Evolutionary conservation across 1,140 invertebrate species (phyloP), one percentile per base, ranked within the genome.

Genomic region (Alviniconcha marisindica): DNA sequence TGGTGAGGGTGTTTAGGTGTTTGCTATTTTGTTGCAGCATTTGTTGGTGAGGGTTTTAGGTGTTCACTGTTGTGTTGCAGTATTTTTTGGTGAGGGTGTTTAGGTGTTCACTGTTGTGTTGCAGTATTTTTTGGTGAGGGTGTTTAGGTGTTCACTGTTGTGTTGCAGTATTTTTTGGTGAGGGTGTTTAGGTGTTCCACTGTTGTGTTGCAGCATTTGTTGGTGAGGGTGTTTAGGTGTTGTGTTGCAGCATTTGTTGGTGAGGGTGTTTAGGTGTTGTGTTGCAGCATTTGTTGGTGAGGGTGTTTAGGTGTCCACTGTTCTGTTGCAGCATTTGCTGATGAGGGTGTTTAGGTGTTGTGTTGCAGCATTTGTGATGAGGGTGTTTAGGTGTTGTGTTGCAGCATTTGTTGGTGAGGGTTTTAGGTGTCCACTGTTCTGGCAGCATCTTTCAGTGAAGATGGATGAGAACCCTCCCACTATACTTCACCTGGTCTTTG

Each of bases 401-500:
- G 3, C 71, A 74, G 71, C 24, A n/a, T 24, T 21, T 74, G 36
- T n/a, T n/a, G n/a, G n/a, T n/a, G n/a, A n/a, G n/a, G n/a, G n/a
- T n/a, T n/a, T n/a, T n/a, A n/a, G n/a, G n/a, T n/a, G n/a, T n/a
- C n/a, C n/a, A n/a, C n/a, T n/a, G n/a, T n/a, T n/a, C n/a, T n/a
- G n/a, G n/a, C n/a, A n/a, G n/a, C n/a, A n/a, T n/a, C 18, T 74
- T 2, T 18, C n/a, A 3, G 36, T 44, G 7, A 44, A 40, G 42
- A 14, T 42, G 21, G 71, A 63, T 63, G 24, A 74, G 42, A 42
- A 74, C 21, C 71, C 36, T 12, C 0, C 38, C 5, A 21, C 15
- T 10, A 74, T 74, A 3, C 42, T 74, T 5, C 71, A 74, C 38
- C 42, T 74, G 36, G 33, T 74, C 33, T 74, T 74, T 74, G 71